Base-by-base conservation (phyloP, 2,797 vertebrate species). In the Malurus splendens region DNA sequence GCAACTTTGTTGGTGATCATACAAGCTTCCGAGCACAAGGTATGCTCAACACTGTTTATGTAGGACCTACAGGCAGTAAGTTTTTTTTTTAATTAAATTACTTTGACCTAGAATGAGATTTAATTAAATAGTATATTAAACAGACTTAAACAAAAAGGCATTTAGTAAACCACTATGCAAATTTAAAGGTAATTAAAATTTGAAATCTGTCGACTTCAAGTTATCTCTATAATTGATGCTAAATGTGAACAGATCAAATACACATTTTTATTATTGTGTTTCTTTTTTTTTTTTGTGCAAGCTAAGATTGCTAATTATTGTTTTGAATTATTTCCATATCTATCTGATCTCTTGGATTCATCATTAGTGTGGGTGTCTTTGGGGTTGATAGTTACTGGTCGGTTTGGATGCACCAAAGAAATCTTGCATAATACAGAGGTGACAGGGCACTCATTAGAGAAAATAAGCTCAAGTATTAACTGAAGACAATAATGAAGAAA, bases 161-260 rank as follows among this genome's bases (percentile, higher is more conserved):
- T 94, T 94, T 95, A 93, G 89, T 86, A 95, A 95, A 94, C 80
- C 76, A 84, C 55, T 75, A 86, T 86, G 87, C 82, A 94, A 62
- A 95, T 95, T 90, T 91, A 74, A 89, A 90, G 78, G 82, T 95
- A 95, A 96, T 96, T 96, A 95, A 95, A 95, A 92, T 92, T 80
- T 82, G 51, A 84, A 72, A 87, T 93, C 81, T 90, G 60, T 81
- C 28, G 6, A 39, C 76, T 94, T 91, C 72, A 90, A 10, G 5
- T 76, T 90, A 62, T 90, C 87, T 94, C 80, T 77, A 3, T 93
- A 94, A 95, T 93, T 94, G 87, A 83, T 82, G 81, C 61, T 92
- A 90, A 95, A 95, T 91, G 67, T 81, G 78, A 94, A 73, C 74
- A 90, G 90, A 93, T 96, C 95, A 94, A 94, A 95, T 92, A 87